Evolutionary conservation across 2,888 invertebrate genomes (phyloP).

Genomic region (Parnassius smintheus): DNA sequence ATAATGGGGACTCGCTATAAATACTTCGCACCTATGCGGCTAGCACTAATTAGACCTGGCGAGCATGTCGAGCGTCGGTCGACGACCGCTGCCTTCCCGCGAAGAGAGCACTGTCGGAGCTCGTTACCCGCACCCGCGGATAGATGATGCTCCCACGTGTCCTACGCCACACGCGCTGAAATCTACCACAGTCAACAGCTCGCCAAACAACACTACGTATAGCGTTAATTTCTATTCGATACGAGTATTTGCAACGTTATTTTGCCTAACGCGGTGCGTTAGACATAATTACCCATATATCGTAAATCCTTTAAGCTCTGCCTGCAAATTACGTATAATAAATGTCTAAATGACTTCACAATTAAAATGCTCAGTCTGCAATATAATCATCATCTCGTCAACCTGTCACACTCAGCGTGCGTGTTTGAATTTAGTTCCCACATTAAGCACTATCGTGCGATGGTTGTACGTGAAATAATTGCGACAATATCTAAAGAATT

Average conservation of each 20-base stretch:
- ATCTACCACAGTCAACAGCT: not conserved
- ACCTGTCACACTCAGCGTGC: conserved; percentile 9
- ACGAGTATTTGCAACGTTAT: not conserved
- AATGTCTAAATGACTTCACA: conserved; percentile 9
- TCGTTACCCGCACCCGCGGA: conserved; percentile 15
- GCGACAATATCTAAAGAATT: conserved; percentile 1
- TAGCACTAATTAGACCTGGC: conserved; percentile 55
- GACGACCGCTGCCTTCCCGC: conserved; percentile 48
- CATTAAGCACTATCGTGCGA: conserved; percentile 9
- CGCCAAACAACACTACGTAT: too few species aligned
- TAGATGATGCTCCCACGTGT: conserved; percentile 11
- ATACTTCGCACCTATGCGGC: conserved; percentile 32
- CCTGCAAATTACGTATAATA: conserved; percentile 5
- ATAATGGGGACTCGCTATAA: conserved; percentile 45
- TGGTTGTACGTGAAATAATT: not conserved
- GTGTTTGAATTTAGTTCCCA: conserved; percentile 20
- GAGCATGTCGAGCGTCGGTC: conserved; percentile 58
- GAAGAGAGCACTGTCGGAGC: conserved; percentile 18
- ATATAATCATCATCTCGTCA: conserved; percentile 11
- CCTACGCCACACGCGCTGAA: not conserved
- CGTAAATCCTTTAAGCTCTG: conserved; percentile 4
- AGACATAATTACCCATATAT: not conserved
- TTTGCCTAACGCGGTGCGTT: not conserved
- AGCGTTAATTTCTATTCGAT: too few species aligned
- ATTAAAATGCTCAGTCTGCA: not conserved